Conservation (phyloP, 2,888 invertebrate species). For the Caenorhabditis sp. region DNA sequence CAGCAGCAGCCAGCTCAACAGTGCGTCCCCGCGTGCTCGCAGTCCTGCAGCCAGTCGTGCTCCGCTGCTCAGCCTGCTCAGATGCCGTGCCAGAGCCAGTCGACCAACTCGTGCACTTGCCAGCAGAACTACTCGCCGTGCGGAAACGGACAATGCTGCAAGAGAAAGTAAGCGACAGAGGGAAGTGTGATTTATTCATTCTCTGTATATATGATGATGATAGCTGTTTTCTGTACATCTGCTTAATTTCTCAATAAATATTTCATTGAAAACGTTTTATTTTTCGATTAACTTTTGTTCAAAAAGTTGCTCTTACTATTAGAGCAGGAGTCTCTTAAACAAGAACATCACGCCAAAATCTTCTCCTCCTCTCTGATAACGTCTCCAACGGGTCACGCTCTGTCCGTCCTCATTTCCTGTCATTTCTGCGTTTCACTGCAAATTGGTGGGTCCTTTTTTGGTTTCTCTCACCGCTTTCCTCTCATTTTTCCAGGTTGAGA, state of each 20-base stretch:
- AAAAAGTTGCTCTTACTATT: not conserved
- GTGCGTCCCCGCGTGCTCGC: conserved; percentile 62
- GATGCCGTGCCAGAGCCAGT: conserved; percentile 57
- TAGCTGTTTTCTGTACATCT: conserved; percentile 5
- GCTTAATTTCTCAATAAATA: conserved; percentile 23
- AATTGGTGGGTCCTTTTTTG: conserved; percentile 4
- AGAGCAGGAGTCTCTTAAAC: too few species aligned
- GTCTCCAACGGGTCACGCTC: not conserved
- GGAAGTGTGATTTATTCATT: not conserved
- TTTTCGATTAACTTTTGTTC: not conserved
- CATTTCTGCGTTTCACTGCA: conserved; percentile 14
- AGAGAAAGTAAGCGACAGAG: conserved; percentile 47
- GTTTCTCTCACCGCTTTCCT: not conserved
- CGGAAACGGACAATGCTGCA: conserved; percentile 61
- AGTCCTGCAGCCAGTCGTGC: conserved; percentile 56
- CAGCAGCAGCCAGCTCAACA: conserved; percentile 63
- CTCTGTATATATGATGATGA: conserved; percentile 46
- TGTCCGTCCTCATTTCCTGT: not conserved
- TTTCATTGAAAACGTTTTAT: not conserved
- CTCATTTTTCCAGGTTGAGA: not conserved
- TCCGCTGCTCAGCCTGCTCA: conserved; percentile 49
- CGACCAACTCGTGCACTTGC: conserved; percentile 47
- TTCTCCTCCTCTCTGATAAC: too few species aligned
- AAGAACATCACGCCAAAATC: too few species aligned
- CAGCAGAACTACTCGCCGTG: conserved; percentile 63